These are phyloP conservation scores for Sarcophilus harrisii DNA, from an alignment of 2,797 vertebrate species.

Conservation along the genomic window DNA sequence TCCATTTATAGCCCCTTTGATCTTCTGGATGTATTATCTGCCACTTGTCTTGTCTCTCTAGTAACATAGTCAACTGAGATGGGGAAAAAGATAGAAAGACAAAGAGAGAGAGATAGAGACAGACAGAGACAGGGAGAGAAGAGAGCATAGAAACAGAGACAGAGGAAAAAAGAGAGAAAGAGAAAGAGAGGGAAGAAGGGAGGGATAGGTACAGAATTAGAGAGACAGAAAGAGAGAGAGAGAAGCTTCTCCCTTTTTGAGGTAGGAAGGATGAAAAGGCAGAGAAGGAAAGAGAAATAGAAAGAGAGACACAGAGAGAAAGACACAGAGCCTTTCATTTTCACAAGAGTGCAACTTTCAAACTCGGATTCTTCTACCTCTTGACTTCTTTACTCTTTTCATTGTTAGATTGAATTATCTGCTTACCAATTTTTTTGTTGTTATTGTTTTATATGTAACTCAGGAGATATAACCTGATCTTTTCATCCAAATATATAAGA, in stretches of 20 bases:
- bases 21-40: background rate
- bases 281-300: background rate
- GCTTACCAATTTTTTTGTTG: background rate
- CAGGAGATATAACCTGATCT: background rate
- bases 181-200: too few species aligned
- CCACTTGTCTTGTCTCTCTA: background rate
- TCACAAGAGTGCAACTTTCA: background rate
- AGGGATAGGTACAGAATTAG: background rate
- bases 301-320: fast-evolving
- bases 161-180: too few species aligned
- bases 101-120: background rate
- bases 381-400: background rate
- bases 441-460: background rate
- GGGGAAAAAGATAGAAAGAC: background rate
- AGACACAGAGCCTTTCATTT: background rate
- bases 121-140: background rate
- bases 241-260: background rate
- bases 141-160: too few species aligned
- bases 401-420: background rate
- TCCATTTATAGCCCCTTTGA: background rate
- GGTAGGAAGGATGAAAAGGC: fast-evolving
- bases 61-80: background rate
- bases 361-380: background rate
- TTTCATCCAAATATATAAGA: background rate
- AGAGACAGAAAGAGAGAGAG: too few species aligned